These are phyloP conservation scores for Drosophila triauraria DNA, from an alignment of 1,140 invertebrate species.

Conservation along the genomic window DNA sequence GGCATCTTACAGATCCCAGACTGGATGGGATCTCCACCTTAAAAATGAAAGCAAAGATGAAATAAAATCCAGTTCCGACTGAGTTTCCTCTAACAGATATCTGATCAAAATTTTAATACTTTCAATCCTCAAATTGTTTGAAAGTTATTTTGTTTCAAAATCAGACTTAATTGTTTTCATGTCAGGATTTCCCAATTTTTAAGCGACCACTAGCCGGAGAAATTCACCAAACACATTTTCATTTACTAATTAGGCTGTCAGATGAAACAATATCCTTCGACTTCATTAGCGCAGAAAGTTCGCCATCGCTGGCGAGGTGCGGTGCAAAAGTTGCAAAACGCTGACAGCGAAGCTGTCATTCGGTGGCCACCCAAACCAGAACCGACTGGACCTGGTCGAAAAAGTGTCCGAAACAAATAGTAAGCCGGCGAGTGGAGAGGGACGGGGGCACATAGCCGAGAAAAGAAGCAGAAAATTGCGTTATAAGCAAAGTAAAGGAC, in stretches of 20 bases:
- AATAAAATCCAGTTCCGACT: too few relatives aligned
- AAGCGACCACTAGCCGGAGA: neutral
- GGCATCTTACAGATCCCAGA: too few relatives aligned
- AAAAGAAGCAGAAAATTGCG: constrained; percentile 75
- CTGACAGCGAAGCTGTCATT: constrained; percentile 80
- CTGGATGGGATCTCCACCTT: too few relatives aligned
- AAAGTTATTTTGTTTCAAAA: neutral
- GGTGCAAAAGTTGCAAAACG: constrained; percentile 70
- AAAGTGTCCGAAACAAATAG: constrained; percentile 72
- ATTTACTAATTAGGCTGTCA: constrained; percentile 61
- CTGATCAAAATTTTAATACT: too few relatives aligned
- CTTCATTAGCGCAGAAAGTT: constrained; percentile 79
- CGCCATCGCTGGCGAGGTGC: constrained; percentile 42
- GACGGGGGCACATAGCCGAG: neutral
- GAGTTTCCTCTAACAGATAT: too few relatives aligned
- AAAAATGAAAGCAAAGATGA: too few relatives aligned
- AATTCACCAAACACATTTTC: constrained; percentile 37
- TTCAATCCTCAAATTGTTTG: neutral
- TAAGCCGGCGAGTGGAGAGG: constrained; percentile 28
- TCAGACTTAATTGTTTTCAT: neutral
- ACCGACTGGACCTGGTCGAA: constrained; percentile 47
- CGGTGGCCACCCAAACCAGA: constrained; percentile 41
- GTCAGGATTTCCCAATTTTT: neutral
- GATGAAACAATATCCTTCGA: constrained; percentile 64
- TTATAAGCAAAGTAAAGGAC: constrained; percentile 82